phyloP scores from a whole-genome alignment of 2,113 vertebrate genomes.

The Clarias batrachus region DNA sequence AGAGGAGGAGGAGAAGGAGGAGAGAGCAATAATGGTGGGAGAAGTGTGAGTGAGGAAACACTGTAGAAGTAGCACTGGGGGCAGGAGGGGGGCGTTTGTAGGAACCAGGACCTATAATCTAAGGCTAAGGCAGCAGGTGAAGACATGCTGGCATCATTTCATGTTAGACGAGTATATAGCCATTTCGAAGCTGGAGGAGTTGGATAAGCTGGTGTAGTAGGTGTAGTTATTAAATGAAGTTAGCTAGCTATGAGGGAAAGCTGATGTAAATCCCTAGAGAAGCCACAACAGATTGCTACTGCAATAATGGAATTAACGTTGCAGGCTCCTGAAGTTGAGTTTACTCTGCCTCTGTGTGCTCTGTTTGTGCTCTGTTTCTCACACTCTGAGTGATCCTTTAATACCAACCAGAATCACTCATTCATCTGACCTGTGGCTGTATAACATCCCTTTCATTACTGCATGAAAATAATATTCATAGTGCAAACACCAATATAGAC shows the following conservation, averaged over 20 bases:
- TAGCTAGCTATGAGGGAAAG: conserved; percentile 1
- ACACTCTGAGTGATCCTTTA: background rate
- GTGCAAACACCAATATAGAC: background rate
- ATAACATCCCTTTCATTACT: background rate
- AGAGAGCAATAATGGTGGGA: conserved; percentile 9
- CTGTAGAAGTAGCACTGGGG: conserved; percentile 16
- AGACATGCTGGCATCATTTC: conserved; percentile 9
- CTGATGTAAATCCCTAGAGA: background rate
- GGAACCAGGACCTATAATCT: conserved; percentile 4
- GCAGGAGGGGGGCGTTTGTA: conserved; percentile 5
- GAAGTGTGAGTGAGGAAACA: conserved; percentile 10
- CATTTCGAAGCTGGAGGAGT: background rate
- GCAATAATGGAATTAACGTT: conserved; percentile 16
- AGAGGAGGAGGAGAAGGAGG: conserved; percentile 25
- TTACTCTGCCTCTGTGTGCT: background rate
- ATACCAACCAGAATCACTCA: background rate
- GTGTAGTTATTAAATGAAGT: conserved; percentile 20
- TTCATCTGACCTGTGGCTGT: background rate
- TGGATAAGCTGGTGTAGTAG: background rate
- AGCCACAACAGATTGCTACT: background rate
- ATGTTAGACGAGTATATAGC: conserved; percentile 6
- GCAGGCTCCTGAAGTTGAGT: conserved; percentile 12
- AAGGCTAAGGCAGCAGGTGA: conserved; percentile 11
- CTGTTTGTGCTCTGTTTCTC: background rate
- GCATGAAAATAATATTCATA: background rate